Evolutionary conservation across 2,888 invertebrate species (phyloP).

Genomic region (Caenorhabditis virilis): DNA sequence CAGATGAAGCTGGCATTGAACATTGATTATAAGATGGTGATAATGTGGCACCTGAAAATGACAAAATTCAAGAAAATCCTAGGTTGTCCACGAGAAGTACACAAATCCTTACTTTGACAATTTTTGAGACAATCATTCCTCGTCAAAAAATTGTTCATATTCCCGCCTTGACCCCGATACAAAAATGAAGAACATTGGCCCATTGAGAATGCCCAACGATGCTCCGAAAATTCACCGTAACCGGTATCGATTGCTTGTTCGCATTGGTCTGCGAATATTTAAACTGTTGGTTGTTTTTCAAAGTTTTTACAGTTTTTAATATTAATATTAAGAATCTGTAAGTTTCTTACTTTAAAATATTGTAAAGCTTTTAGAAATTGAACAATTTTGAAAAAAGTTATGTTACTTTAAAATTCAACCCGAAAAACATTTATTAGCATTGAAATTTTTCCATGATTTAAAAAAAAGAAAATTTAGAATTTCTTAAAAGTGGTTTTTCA

Average conservation of each 20-base stretch:
- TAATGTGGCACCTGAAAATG: neutral
- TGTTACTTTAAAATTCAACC: too few species aligned
- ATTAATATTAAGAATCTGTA: too few species aligned
- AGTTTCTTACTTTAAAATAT: too few species aligned
- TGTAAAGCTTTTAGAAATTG: too few species aligned
- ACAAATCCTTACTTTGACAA: conserved; percentile 37
- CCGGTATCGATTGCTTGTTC: conserved; percentile 42
- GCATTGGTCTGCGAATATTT: too few species aligned
- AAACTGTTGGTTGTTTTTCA: too few species aligned
- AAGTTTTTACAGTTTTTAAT: too few species aligned
- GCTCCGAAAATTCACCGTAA: conserved; percentile 29
- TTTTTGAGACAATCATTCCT: conserved; percentile 45
- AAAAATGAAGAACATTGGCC: conserved; percentile 48
- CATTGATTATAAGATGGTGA: conserved; percentile 27
- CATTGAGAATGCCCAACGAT: conserved; percentile 48
- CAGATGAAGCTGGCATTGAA: conserved; percentile 30
- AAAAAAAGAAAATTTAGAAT: too few species aligned
- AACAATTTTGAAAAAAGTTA: too few species aligned
- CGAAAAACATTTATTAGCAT: too few species aligned
- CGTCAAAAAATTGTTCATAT: conserved; percentile 57
- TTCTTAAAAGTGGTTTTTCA: too few species aligned
- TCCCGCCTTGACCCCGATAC: conserved; percentile 51
- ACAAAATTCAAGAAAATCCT: neutral
- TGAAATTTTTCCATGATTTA: too few species aligned
- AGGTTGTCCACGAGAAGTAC: neutral